Conservation (phyloP, 2,797 vertebrate genomes). For the Crypturellus tataupa region DNA sequence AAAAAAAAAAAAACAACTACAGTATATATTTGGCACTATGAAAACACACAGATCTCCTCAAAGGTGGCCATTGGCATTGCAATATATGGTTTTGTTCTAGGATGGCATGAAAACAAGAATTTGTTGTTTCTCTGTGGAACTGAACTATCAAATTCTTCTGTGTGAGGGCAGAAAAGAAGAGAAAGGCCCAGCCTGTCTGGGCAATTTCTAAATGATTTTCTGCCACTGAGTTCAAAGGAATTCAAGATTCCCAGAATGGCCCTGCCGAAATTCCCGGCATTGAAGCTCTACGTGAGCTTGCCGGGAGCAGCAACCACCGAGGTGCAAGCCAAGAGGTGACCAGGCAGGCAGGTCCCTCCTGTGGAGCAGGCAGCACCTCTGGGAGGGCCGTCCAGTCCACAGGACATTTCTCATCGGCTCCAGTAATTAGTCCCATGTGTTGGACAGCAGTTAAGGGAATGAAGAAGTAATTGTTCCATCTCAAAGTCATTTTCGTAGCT, state of each 20-base stretch:
- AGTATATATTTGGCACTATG: background rate
- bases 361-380: fast-evolving
- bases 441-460: background rate
- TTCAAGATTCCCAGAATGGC: fast-evolving
- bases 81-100: background rate
- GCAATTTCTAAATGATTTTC: background rate
- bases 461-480: background rate
- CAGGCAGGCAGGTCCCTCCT: background rate
- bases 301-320: background rate
- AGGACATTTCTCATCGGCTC: background rate
- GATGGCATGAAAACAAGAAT: background rate
- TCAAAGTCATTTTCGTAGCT: background rate
- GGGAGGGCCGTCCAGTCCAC: fast-evolving
- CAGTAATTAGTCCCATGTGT: fast-evolving
- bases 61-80: background rate
- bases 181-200: background rate
- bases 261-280: background rate
- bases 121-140: background rate
- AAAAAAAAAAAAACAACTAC: background rate
- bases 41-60: background rate
- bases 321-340: background rate
- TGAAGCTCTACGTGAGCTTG: background rate
- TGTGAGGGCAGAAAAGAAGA: background rate
- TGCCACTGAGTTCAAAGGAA: background rate
- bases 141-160: fast-evolving